Base-by-base conservation (phyloP, 1,140 invertebrate species). In the Drosophila azteca region DNA sequence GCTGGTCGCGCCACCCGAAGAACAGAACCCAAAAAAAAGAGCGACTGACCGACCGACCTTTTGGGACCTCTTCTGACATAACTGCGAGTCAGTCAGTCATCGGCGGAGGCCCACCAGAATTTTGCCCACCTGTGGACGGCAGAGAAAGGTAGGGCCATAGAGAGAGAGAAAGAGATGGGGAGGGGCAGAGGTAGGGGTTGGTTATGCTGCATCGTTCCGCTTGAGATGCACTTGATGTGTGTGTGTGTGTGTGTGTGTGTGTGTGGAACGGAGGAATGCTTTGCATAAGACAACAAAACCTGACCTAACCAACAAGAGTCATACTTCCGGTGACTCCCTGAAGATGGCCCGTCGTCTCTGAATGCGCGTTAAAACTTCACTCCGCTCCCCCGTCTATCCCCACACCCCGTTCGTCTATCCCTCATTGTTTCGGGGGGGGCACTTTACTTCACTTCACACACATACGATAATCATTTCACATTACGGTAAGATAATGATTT, bases 401-500 rank as follows among this genome's bases (percentile, higher is more conserved):
- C n/a, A n/a, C n/a, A n/a, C n/a, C n/a, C n/a, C n/a, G n/a, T n/a
- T n/a, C n/a, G n/a, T 50, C 29, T n/a, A 26, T n/a, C 2, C 20
- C 0, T 1, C 83, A 87, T 87, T 87, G 82, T 87, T 65, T 67
- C 13, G n/a, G 53, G 24, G 26, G n/a, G 22, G 41, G 43, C 49
- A 50, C 20, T 65, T 13, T 73, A 71, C 82, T 65, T 13, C 77
- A 71, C 78, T 85, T 85, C 82, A 85, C 82, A 85, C 83, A 85
- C 82, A 71, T 59, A 59, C 81, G 81, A 80, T 87, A 87, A 87
- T 87, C 82, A 87, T 82, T 82, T 79, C 82, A 81, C 82, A 87
- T 87, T 87, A 87, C 82, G 83, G 83, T 71, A 78, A 87, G 82
- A 87, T 87, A 87, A 87, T 87, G 80, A 88, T 82, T 88, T 88